These are phyloP conservation scores for Homarus gammarus DNA, from an alignment of 2,888 invertebrate species.

Conservation along the genomic window DNA sequence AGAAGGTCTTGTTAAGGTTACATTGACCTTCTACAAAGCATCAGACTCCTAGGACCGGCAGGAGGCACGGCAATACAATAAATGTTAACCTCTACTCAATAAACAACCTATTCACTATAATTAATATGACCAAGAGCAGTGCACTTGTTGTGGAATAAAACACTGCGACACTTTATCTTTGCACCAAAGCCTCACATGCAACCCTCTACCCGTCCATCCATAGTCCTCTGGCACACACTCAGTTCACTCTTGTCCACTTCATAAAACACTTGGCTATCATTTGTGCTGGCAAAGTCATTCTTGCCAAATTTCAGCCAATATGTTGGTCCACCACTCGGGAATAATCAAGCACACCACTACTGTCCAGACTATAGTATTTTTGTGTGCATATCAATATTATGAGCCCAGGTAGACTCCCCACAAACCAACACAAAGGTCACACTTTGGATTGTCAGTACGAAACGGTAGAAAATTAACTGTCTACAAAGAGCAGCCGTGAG, in stretches of 20 bases:
- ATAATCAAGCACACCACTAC: conserved; percentile 26
- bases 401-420: neutral
- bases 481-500: conserved; percentile 45
- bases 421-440: conserved; percentile 42
- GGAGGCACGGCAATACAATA: conserved; percentile 53
- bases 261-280: conserved; percentile 17
- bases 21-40: conserved; percentile 52
- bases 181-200: conserved; percentile 44
- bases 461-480: conserved; percentile 64
- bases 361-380: conserved; percentile 35
- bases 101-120: conserved; percentile 43
- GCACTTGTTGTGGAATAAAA: conserved; percentile 4
- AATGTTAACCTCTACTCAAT: conserved; percentile 39
- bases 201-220: conserved; percentile 12
- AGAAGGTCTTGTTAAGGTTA: conserved; percentile 51
- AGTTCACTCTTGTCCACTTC: conserved; percentile 10
- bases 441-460: conserved; percentile 69
- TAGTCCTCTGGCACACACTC: conserved; percentile 26
- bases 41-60: conserved; percentile 52
- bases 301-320: conserved; percentile 26
- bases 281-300: conserved; percentile 34
- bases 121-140: conserved; percentile 36
- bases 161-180: conserved; percentile 16
- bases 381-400: conserved; percentile 24
- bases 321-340: conserved; percentile 22